Percentiles rank a stretch among this genome's conserved stretches.
phyloP scores from a whole-genome alignment of 2,113 vertebrate genomes.

The Lipophrys pholis region DNA sequence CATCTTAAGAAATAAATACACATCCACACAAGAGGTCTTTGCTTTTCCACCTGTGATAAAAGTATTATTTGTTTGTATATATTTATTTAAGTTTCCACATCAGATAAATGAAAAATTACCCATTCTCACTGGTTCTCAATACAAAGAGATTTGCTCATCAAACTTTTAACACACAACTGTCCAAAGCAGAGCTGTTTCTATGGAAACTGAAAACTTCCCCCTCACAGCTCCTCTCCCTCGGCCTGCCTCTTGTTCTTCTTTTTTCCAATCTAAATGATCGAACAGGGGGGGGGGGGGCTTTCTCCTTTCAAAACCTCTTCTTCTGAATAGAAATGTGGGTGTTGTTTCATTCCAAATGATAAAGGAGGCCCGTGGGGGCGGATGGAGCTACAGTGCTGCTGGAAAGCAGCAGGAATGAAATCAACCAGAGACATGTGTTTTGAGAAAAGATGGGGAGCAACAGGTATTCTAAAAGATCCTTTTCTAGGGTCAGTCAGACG shows the following conservation, averaged over 20 bases:
- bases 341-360: slow-evolving; percentile 38
- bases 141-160: slow-evolving; percentile 12
- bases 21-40: too few relatives aligned
- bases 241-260: slow-evolving; percentile 4
- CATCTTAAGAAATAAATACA: too few relatives aligned
- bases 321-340: slow-evolving; percentile 55
- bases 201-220: slow-evolving; percentile 48
- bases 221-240: slow-evolving; percentile 11
- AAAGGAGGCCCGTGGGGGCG: slow-evolving; percentile 40
- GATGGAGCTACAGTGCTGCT: slow-evolving; percentile 18
- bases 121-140: not conserved
- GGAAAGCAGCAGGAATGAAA: slow-evolving; percentile 6
- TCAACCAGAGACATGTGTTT: slow-evolving; percentile 21
- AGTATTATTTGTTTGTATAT: too few relatives aligned
- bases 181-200: slow-evolving; percentile 54
- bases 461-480: not conserved
- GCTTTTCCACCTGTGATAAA: too few relatives aligned
- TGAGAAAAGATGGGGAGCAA: not conserved
- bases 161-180: slow-evolving; percentile 18
- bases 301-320: slow-evolving; percentile 44
- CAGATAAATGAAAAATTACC: slow-evolving; percentile 23
- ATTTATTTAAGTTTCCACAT: too few relatives aligned
- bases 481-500: not conserved
- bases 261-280: slow-evolving; percentile 44
- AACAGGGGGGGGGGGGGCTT: slow-evolving; percentile 20